Conservation (phyloP, 2,888 invertebrate genomes). For the Melanostoma mellinum region DNA sequence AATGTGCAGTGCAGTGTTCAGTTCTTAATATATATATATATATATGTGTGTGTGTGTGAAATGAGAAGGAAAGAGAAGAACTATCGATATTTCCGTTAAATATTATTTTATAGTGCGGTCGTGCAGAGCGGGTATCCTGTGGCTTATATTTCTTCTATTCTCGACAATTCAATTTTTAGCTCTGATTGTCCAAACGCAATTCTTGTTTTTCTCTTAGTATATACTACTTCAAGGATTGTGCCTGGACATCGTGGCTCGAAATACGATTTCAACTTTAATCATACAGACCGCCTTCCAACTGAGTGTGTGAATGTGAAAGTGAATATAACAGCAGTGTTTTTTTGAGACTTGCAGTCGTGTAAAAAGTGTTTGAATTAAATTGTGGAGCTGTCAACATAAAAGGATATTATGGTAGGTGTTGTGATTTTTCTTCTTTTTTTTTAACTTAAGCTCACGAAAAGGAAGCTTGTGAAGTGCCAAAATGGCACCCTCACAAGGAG, state of each 20-base stretch:
- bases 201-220: slow-evolving; percentile 80
- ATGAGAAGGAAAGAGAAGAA: too few species aligned
- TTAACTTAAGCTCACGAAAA: slow-evolving; percentile 2
- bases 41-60: neutral
- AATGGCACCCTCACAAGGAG: slow-evolving; percentile 49
- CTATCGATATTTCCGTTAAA: slow-evolving; percentile 36
- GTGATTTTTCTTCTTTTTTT: slow-evolving; percentile 46
- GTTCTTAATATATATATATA: slow-evolving; percentile 1
- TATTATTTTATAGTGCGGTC: slow-evolving; percentile 27
- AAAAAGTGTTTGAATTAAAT: slow-evolving; percentile 62
- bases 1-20: slow-evolving; percentile 12
- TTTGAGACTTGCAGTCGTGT: slow-evolving; percentile 20
- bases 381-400: slow-evolving; percentile 60
- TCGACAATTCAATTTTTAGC: slow-evolving; percentile 82
- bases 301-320: slow-evolving; percentile 16
- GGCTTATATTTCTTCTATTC: slow-evolving; percentile 12
- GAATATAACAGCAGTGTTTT: slow-evolving; percentile 4
- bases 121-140: slow-evolving; percentile 39
- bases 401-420: slow-evolving; percentile 71
- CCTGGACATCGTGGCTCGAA: slow-evolving; percentile 83
- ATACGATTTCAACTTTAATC: slow-evolving; percentile 78
- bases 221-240: slow-evolving; percentile 82
- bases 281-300: neutral
- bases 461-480: slow-evolving; percentile 1
- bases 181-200: slow-evolving; percentile 83